Conservation (phyloP, 2,113 vertebrate genomes). For the Pachycephala philippinensis region DNA sequence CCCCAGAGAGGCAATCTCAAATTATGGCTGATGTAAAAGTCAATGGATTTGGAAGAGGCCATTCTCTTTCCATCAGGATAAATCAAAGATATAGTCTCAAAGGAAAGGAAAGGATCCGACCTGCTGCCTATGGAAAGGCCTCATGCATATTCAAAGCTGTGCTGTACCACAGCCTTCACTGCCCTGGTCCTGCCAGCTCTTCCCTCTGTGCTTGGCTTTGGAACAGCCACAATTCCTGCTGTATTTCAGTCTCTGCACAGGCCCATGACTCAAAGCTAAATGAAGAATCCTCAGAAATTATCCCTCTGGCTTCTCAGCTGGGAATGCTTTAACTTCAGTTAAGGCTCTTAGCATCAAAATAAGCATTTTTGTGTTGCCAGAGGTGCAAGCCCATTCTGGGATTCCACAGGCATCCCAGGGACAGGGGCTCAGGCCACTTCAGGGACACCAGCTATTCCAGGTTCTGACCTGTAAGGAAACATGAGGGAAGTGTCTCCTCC, state of each 20-base stretch:
- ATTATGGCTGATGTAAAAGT: not conserved
- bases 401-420: not conserved
- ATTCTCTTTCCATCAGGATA: not conserved
- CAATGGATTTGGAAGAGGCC: not conserved
- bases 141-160: not conserved
- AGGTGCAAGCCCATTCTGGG: not conserved
- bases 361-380: not conserved
- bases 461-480: not conserved
- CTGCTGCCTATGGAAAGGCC: not conserved
- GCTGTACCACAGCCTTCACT: not conserved
- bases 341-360: not conserved
- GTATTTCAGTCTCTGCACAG: not conserved
- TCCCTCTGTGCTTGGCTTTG: rapidly evolving
- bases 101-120: not conserved
- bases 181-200: not conserved
- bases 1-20: not conserved
- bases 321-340: not conserved
- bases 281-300: not conserved
- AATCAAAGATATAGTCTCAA: not conserved
- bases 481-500: not conserved
- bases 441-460: not conserved
- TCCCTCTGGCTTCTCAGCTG: not conserved
- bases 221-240: not conserved
- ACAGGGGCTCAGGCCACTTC: not conserved
- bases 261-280: not conserved